Evolutionary conservation across 2,888 invertebrate genomes (phyloP).

Genomic region (Odontocerum albicorne): DNA sequence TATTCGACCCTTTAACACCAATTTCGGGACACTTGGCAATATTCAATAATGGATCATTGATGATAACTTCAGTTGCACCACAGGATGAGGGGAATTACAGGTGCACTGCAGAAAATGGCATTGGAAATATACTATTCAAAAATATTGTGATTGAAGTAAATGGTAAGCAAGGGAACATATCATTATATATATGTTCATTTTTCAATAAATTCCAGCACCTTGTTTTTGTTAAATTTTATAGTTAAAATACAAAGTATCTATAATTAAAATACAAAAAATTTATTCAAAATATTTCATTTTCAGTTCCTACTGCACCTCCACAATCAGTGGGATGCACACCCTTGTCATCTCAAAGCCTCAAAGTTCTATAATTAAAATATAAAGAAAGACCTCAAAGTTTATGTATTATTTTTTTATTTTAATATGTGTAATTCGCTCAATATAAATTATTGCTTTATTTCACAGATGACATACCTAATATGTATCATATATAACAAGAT

Average conservation of each 20-base stretch:
- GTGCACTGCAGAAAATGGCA: constrained; percentile 83
- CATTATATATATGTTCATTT: not conserved
- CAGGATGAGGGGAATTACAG: constrained; percentile 83
- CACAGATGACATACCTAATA: no score
- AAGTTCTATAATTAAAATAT: no score
- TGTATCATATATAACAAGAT: no score
- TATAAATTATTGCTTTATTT: no score
- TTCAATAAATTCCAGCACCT: no score
- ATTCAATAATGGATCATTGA: constrained; percentile 71
- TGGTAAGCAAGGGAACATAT: constrained; percentile 53
- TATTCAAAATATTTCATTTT: no score
- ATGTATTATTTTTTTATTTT: no score
- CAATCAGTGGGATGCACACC: constrained; percentile 74
- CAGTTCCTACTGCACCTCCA: constrained; percentile 79
- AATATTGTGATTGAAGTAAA: constrained; percentile 81
- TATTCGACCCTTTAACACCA: constrained; percentile 57
- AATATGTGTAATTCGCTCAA: no score
- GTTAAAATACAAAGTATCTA: no score
- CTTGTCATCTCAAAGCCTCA: constrained; percentile 77
- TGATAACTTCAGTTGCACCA: constrained; percentile 71
- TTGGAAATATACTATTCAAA: constrained; percentile 79
- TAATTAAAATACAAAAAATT: no score
- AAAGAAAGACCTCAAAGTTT: no score
- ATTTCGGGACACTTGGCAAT: constrained; percentile 49
- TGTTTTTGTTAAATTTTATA: no score